These are phyloP conservation scores for Fringilla coelebs DNA, from an alignment of 2,797 vertebrate species.

Conservation along the genomic window DNA sequence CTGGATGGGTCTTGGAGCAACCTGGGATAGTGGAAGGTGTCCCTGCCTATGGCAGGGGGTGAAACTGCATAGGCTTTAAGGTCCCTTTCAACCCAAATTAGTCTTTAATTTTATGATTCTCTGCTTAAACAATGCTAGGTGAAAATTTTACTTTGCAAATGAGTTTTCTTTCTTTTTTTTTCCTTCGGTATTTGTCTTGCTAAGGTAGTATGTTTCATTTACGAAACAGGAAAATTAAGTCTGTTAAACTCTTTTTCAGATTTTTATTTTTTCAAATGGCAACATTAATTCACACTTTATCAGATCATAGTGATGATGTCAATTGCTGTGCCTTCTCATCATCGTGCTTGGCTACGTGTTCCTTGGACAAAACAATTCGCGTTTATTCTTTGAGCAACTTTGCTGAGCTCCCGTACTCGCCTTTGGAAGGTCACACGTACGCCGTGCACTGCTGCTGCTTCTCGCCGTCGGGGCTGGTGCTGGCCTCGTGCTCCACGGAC, in stretches of 20 bases:
- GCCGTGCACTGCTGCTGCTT: constrained; percentile 94
- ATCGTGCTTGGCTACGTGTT: constrained; percentile 87
- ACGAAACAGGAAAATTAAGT: neutral
- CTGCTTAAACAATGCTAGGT: neutral
- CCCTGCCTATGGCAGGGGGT: neutral
- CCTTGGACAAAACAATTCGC: constrained; percentile 89
- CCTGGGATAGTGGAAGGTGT: neutral
- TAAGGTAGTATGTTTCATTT: neutral
- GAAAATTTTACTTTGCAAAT: neutral
- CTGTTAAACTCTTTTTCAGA: constrained; percentile 54
- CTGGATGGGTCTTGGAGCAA: neutral
- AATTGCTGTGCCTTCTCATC: constrained; percentile 89
- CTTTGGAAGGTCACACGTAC: constrained; percentile 86
- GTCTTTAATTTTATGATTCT: neutral
- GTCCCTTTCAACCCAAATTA: neutral
- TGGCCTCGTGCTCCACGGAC: constrained; percentile 93
- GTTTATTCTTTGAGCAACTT: constrained; percentile 82
- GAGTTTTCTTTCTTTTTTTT: neutral
- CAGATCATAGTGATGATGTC: constrained; percentile 88
- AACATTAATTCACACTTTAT: constrained; percentile 84
- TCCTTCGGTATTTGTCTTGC: neutral
- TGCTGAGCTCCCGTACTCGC: constrained; percentile 85
- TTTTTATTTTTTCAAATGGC: constrained; percentile 75
- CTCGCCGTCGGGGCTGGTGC: constrained; percentile 82
- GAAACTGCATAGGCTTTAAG: neutral